Evolutionary conservation across 2,113 vertebrate species (phyloP), one percentile per base, ranked within the genome.

Genomic region (Vanacampus margaritifer): DNA sequence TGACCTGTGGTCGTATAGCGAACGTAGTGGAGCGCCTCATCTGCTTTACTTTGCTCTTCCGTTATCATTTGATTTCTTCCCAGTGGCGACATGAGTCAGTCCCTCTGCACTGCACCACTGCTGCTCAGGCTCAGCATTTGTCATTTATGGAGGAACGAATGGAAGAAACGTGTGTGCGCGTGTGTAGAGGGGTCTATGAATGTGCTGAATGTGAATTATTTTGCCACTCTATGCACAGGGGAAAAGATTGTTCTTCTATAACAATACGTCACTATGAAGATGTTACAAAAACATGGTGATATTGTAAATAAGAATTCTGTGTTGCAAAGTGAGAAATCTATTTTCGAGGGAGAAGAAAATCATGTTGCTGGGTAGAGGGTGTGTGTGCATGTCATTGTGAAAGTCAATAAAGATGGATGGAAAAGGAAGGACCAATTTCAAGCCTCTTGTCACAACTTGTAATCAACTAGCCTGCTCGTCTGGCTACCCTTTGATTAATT

Each of bases 91-190:
- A 39, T 62, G 74, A 84, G 77, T 73, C 74, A 80, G 86, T 86
- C 83, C 76, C 79, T 84, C 89, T 88, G 87, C 88, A 89, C 82
- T 89, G 87, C 86, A 87, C 61, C 86, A 90, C 68, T 62, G 32
- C 73, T 67, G 67, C 78, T 73, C 77, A 72, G 78, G 83, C 83
- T 82, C 79, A 69, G 79, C 67, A 53, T 19, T 77, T 76, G 74
- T 80, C 66, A 82, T 78, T 76, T 64, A 74, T 1, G 41, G 75
- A 71, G 54, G 61, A 26, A 41, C 28, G 37, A 70, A 64, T 6
- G 26, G 71, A 41, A 73, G 57, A 69, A 21, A 46, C n/a, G 72
- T 61, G 74, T 59, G 69, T 65, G 56, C 65, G 60, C 46, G 37
- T 69, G 65, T 19, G 48, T 64, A 21, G 36, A 26, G 23, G 45